Percentiles rank a stretch among this genome's conserved stretches.
phyloP scores from a whole-genome alignment of 2,888 invertebrate species.

The Drosophila siamana region DNA sequence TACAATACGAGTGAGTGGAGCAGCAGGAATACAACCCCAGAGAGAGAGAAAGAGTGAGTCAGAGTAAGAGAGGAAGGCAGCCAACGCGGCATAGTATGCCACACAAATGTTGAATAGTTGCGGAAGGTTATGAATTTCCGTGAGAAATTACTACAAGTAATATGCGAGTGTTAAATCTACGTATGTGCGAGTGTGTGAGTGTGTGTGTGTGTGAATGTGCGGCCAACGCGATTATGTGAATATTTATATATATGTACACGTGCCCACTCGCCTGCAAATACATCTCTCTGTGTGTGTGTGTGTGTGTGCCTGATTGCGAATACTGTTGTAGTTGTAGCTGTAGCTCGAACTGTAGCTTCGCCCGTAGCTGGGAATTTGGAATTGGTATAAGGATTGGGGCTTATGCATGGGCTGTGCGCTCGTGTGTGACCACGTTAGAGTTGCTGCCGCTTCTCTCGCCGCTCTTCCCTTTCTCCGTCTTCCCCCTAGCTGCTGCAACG shows the following conservation, averaged over 20 bases:
- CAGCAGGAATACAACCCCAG: constrained; percentile 22
- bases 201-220: constrained; percentile 11
- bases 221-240: constrained; percentile 13
- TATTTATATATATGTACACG: constrained; percentile 5
- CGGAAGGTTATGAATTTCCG: constrained; percentile 84
- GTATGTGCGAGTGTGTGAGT: constrained; percentile 17
- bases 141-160: constrained; percentile 83
- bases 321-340: constrained; percentile 15
- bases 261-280: not conserved
- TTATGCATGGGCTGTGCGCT: constrained; percentile 57
- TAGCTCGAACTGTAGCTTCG: constrained; percentile 35
- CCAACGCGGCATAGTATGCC: constrained; percentile 63
- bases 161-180: constrained; percentile 66
- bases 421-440: constrained; percentile 78
- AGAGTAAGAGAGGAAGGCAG: constrained; percentile 20
- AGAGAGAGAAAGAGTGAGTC: constrained; percentile 1
- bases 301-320: constrained; percentile 22
- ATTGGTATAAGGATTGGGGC: constrained; percentile 21
- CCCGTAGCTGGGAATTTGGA: constrained; percentile 23
- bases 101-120: constrained; percentile 82
- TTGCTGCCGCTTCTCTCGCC: constrained; percentile 17
- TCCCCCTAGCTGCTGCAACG: not conserved
- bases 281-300: constrained; percentile 1
- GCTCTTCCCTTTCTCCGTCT: not conserved
- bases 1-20: constrained; percentile 33